phyloP scores from a whole-genome alignment of 2,797 vertebrate genomes.

The Oreortyx pictus region DNA sequence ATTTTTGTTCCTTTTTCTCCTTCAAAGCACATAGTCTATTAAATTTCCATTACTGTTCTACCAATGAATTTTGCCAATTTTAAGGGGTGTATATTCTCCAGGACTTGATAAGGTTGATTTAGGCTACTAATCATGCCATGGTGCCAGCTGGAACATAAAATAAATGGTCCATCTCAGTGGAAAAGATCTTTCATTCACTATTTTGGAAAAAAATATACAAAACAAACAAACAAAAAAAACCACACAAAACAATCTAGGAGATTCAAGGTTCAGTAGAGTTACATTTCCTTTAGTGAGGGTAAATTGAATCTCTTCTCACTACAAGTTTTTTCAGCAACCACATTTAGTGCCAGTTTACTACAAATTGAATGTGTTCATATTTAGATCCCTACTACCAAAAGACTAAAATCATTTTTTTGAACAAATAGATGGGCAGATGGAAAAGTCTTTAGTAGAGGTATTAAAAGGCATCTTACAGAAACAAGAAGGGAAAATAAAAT shows the following conservation, averaged over 20 bases:
- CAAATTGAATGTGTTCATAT: neutral
- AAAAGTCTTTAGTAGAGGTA: neutral
- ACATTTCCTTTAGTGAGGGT: neutral
- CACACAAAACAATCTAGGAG: neutral
- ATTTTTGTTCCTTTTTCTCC: neutral
- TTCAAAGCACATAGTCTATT: neutral
- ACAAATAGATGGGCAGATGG: neutral
- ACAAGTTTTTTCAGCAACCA: neutral
- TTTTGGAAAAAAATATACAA: neutral
- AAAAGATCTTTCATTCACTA: neutral
- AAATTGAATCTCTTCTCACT: neutral
- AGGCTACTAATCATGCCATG: neutral
- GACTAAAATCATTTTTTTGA: neutral
- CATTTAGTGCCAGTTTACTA: neutral
- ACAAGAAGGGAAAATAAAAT: neutral
- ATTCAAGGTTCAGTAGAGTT: neutral
- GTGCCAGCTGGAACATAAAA: neutral
- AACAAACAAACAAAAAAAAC: neutral
- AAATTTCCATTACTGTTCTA: neutral
- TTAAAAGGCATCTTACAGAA: neutral
- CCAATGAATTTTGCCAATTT: neutral
- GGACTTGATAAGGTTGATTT: neutral
- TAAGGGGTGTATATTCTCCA: neutral
- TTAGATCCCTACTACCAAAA: neutral
- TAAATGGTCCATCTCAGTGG: neutral